These are phyloP conservation scores for Lithosia quadra DNA, from an alignment of 2,888 invertebrate genomes.

Conservation along the genomic window DNA sequence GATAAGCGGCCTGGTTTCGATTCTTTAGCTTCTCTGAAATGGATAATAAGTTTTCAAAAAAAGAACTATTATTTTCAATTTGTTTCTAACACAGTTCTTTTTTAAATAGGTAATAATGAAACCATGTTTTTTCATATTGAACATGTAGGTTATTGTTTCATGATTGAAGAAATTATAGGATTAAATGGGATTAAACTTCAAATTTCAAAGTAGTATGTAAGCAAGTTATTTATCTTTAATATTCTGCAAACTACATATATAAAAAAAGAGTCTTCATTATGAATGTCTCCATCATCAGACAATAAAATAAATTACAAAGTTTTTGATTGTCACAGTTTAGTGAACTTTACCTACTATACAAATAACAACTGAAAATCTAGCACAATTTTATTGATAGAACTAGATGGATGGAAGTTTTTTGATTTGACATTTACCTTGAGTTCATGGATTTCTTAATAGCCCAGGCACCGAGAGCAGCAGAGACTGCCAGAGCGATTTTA, in stretches of 20 bases:
- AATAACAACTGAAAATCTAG: background rate
- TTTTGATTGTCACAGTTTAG: background rate
- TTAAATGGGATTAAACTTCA: no score
- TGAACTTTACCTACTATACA: background rate
- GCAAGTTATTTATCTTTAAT: background rate
- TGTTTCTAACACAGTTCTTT: background rate
- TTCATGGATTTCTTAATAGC: conserved; percentile 84
- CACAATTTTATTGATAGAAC: background rate
- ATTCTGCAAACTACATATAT: background rate
- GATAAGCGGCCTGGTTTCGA: conserved; percentile 61
- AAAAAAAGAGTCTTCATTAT: background rate
- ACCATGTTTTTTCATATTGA: background rate
- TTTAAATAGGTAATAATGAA: no score
- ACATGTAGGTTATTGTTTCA: background rate
- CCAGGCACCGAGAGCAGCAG: conserved; percentile 88
- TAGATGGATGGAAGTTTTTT: conserved; percentile 11
- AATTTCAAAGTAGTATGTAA: no score
- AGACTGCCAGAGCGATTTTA: conserved; percentile 88
- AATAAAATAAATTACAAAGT: background rate
- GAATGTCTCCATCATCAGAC: background rate
- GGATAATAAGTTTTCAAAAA: conserved; percentile 14
- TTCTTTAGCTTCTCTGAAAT: conserved; percentile 60
- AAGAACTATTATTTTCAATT: background rate
- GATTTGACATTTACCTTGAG: conserved; percentile 75
- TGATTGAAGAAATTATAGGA: background rate